These are phyloP conservation scores for Cossypha niveicapilla DNA, from an alignment of 2,797 vertebrate species.

Conservation along the genomic window DNA sequence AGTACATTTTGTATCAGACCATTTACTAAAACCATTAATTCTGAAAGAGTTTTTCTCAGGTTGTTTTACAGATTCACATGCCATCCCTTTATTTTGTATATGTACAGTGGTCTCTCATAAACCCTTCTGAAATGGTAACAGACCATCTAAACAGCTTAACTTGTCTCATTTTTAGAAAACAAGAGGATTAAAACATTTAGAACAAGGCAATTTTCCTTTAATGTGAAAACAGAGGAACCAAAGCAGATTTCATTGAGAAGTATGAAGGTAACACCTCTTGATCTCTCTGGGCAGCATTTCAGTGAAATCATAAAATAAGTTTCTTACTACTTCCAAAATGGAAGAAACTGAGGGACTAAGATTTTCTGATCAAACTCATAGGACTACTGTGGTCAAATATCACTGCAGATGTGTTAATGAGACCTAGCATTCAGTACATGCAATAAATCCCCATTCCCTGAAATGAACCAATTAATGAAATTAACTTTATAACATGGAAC, in stretches of 20 bases:
- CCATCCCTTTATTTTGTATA: neutral
- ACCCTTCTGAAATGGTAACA: neutral
- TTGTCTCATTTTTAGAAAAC: neutral
- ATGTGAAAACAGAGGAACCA: neutral
- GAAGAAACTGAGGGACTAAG: neutral
- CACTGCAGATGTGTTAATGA: neutral
- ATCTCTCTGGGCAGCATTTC: neutral
- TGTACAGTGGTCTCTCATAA: neutral
- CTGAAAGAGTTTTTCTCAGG: neutral
- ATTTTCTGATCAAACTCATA: neutral
- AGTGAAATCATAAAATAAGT: neutral
- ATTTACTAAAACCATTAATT: neutral
- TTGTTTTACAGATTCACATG: neutral
- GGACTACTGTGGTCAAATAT: neutral
- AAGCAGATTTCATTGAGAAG: neutral
- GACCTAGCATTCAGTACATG: neutral
- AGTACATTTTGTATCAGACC: neutral
- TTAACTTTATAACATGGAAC: neutral
- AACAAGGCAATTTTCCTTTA: neutral
- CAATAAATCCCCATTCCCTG: neutral
- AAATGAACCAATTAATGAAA: neutral
- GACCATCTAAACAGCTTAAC: neutral
- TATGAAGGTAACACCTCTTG: neutral
- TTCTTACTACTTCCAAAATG: conserved; percentile 11
- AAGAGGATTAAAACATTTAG: neutral